Percentiles rank a stretch among this genome's conserved stretches.
Conservation (phyloP, 2,888 invertebrate genomes). For the Nesidiocoris tenuis region DNA sequence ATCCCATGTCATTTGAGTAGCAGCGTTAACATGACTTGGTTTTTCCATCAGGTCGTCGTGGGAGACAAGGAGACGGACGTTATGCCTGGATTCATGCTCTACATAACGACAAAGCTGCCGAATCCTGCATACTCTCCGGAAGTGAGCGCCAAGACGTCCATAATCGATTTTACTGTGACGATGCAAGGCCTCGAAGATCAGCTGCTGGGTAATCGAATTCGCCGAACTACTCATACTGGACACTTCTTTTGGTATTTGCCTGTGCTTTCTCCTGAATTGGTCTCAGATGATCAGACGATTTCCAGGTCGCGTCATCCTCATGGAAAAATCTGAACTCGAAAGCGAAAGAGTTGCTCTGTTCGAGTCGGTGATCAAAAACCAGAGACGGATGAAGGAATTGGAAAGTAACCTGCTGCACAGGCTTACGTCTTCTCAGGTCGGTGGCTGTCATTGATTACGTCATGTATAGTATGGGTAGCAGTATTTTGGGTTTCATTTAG, state of each 20-base stretch:
- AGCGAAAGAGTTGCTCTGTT: constrained; percentile 89
- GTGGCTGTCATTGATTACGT: background rate
- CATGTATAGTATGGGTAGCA: background rate
- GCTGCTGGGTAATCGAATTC: constrained; percentile 68
- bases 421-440: constrained; percentile 80
- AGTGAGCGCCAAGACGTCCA: constrained; percentile 92
- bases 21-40: background rate
- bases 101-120: constrained; percentile 92
- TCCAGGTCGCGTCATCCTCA: constrained; percentile 85
- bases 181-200: constrained; percentile 96
- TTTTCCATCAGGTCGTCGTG: constrained; percentile 65
- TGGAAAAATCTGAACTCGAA: constrained; percentile 94
- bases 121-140: constrained; percentile 97
- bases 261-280: too few relatives aligned
- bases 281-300: too few relatives aligned
- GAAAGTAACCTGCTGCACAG: constrained; percentile 88
- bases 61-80: constrained; percentile 97
- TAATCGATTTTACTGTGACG: constrained; percentile 96
- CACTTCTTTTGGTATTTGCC: too few relatives aligned
- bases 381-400: constrained; percentile 91
- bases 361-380: constrained; percentile 95
- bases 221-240: too few relatives aligned
- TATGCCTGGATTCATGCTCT: constrained; percentile 91
- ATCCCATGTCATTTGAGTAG: background rate
- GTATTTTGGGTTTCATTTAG: too few relatives aligned